Conservation (phyloP, 2,888 invertebrate genomes). For the Eristalis intricaria region DNA sequence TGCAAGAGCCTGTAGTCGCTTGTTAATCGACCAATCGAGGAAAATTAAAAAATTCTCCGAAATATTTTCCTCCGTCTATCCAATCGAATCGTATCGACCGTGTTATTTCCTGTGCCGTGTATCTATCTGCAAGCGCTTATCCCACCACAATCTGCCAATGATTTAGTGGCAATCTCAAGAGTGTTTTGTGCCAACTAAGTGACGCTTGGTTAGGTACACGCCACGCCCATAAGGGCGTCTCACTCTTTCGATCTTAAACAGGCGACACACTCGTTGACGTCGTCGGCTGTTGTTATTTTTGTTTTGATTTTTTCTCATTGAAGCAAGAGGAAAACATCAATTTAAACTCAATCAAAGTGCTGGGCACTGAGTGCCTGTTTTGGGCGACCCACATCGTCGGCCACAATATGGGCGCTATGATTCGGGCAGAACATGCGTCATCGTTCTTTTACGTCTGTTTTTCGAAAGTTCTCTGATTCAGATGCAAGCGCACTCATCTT, state of each 20-base stretch:
- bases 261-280: neutral
- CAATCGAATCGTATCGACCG: neutral
- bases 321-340: neutral
- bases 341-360: neutral
- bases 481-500: neutral
- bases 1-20: neutral
- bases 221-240: conserved; percentile 29
- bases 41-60: conserved; percentile 24
- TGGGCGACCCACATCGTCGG: neutral
- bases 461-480: neutral
- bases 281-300: neutral
- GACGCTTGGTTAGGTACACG: conserved; percentile 6
- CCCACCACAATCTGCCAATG: conserved; percentile 19
- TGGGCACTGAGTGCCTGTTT: neutral
- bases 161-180: neutral
- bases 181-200: neutral
- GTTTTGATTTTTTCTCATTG: neutral
- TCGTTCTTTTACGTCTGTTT: neutral
- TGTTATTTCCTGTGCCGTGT: conserved; percentile 16
- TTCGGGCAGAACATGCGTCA: neutral
- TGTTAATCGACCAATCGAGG: neutral
- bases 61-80: neutral
- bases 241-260: neutral
- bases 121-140: neutral
- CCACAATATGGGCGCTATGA: neutral